Evolutionary conservation across 2,113 vertebrate species (phyloP), one percentile per base, ranked within the genome.

Genomic region (Paratilapia polleni): DNA sequence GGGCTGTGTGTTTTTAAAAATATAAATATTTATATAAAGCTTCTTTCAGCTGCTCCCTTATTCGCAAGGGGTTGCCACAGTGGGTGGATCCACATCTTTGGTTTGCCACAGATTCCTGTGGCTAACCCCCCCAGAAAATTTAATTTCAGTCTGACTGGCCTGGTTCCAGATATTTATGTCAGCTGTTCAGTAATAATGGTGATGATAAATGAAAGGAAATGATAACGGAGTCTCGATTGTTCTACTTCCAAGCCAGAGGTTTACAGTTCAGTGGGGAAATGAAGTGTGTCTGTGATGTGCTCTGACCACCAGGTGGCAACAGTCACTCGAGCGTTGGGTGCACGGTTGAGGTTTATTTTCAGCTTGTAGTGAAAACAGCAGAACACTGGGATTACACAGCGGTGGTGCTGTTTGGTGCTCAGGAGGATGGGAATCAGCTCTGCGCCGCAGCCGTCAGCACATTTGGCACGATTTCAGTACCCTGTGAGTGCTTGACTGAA

Each of bases 291-390:
- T 38, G 0, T 73, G 20, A 26, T 11, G 36, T 3, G 4, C 31
- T 66, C 1, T 4, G 19, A 36, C 92, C 92, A 89, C 82, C 54
- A 94, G 94, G 54, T 66, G 94, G 93, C 90, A 43, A 24, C 80
- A 82, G 15, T 3, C 6, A 2, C 81, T 74, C 4, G 52, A 63
- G 56, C n/a, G 1, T 64, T 8, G 3, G 9, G 7, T 17, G 52
- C 73, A n/a, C 2, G 0, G 43, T n/a, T 62, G 10, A 26, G 13
- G 47, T 36, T 82, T 34, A 4, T 64, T 31, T 10, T n/a, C 41
- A 58, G 47, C 34, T 9, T 59, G 57, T 22, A n/a, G 34, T 75
- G 7, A 60, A 47, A 31, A 66, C 15, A 60, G 10, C 56, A 64
- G 66, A 64, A 9, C 6, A 38, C 75, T 41, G 22, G 49, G 36